Base-by-base conservation (phyloP, 2,888 invertebrate genomes). In the Pachydiplax longipennis region DNA sequence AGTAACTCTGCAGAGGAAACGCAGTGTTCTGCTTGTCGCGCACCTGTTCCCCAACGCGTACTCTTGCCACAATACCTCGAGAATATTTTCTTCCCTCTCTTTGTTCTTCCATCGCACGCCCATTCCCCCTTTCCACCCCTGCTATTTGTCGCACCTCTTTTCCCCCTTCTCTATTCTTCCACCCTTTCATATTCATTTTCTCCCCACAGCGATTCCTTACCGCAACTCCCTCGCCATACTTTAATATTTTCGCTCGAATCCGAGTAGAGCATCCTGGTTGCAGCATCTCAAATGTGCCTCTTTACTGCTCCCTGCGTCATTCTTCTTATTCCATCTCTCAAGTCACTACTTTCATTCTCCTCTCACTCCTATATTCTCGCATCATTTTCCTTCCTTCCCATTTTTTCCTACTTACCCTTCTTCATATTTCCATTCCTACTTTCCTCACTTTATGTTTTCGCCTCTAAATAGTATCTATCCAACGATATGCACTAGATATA, bases 11-110 rank as follows among this genome's bases (percentile, higher is more conserved):
- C 83, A 22, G 58, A 83, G 83, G 83, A 61, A 87, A 61, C 65
- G 87, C 61, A 61, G 61, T 37, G 87, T 65, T 87, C 65, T 65
- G 44, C 18, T 37, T 61, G 22, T 15, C 22, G 65, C 61, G 65
- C 87, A 87, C 87, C 87, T 87, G 87, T 61, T 87, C 87, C 87
- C 61, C 40, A 37, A 22, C 61, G 53, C 87, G 31, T 87, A 40
- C 83, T 53, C 58, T 83, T 65, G 65, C 65, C 87, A 87, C 87
- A 65, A 40, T 87, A 61, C 61, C 37, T 22, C 58, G 35, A 48
- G 65, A 87, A 87, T 87, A 87, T 87, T 37, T 35, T 22, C 65
- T 25, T 35, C 18, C 48, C 82, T 58, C 35, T 31, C 83, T 53
- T 73, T 73, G 25, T 31, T 31, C 73, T 25, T 73, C 73, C 25